phyloP scores from a whole-genome alignment of 2,888 invertebrate species.

The Trileptium ribeirensis region DNA sequence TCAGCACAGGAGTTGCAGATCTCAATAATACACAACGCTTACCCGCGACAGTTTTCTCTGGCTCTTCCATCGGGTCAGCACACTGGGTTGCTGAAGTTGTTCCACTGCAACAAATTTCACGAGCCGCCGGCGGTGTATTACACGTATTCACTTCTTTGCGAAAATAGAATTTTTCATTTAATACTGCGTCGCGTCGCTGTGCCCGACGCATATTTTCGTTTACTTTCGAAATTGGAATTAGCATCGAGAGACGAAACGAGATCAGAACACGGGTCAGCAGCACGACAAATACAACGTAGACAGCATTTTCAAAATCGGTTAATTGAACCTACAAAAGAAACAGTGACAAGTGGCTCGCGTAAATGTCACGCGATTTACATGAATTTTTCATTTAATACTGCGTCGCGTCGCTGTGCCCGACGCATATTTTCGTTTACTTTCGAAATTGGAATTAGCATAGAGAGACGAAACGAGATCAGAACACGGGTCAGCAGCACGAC shows the following conservation, averaged over 20 bases:
- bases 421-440: slow-evolving; percentile 92
- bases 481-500: slow-evolving; percentile 85
- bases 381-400: slow-evolving; percentile 73
- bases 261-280: slow-evolving; percentile 84
- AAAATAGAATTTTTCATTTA: slow-evolving; percentile 83
- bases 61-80: background rate
- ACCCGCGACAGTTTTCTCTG: background rate
- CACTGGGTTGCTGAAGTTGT: background rate
- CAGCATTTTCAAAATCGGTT: slow-evolving; percentile 99
- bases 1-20: no score
- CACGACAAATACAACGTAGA: slow-evolving; percentile 93
- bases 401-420: slow-evolving; percentile 82
- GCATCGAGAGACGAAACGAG: slow-evolving; percentile 86
- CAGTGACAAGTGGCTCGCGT: no score
- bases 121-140: slow-evolving; percentile 36
- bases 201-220: slow-evolving; percentile 96
- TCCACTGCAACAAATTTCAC: background rate
- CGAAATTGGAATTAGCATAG: slow-evolving; percentile 93
- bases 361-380: no score
- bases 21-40: no score
- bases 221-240: slow-evolving; percentile 88
- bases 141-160: slow-evolving; percentile 52
- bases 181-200: slow-evolving; percentile 79
- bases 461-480: slow-evolving; percentile 87
- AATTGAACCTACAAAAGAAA: slow-evolving; percentile 68